phyloP scores from a whole-genome alignment of 2,888 invertebrate genomes.

The Leptopilina myrica region DNA sequence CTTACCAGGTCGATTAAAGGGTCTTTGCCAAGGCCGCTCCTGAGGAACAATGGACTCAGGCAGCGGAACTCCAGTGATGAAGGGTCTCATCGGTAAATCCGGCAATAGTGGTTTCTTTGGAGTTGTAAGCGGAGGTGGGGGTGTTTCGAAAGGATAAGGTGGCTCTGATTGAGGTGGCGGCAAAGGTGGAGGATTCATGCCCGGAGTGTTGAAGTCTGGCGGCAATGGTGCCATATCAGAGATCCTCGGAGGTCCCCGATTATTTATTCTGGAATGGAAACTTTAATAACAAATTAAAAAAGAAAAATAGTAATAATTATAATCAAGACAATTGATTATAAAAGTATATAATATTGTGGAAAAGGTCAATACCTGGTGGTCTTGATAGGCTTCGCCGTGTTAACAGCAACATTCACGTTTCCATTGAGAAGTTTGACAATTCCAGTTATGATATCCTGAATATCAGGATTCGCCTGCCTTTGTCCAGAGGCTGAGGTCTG shows the following conservation, averaged over 20 bases:
- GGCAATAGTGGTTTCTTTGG: constrained; percentile 77
- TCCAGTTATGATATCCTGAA: constrained; percentile 93
- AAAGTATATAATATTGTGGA: neutral
- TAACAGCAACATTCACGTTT: constrained; percentile 90
- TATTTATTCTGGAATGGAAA: constrained; percentile 83
- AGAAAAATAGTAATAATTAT: too few species aligned
- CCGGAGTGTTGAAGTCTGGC: constrained; percentile 82
- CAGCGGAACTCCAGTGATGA: constrained; percentile 83
- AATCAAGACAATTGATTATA: too few species aligned
- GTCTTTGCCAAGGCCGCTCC: constrained; percentile 63
- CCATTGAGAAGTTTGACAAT: constrained; percentile 92
- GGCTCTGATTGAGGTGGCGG: constrained; percentile 71
- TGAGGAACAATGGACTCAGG: constrained; percentile 86
- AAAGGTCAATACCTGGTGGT: constrained; percentile 67
- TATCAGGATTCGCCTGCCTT: constrained; percentile 85
- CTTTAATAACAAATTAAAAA: neutral
- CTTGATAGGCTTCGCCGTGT: constrained; percentile 83
- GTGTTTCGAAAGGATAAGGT: constrained; percentile 84
- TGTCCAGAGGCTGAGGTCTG: constrained; percentile 63
- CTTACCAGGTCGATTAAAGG: constrained; percentile 62
- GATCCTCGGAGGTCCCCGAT: constrained; percentile 92
- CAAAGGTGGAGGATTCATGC: constrained; percentile 78
- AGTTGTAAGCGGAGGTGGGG: constrained; percentile 79
- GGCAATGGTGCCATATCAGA: constrained; percentile 86
- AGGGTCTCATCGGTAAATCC: constrained; percentile 80